phyloP scores from a whole-genome alignment of 2,797 vertebrate genomes.

The Sebastes trivittatus region DNA sequence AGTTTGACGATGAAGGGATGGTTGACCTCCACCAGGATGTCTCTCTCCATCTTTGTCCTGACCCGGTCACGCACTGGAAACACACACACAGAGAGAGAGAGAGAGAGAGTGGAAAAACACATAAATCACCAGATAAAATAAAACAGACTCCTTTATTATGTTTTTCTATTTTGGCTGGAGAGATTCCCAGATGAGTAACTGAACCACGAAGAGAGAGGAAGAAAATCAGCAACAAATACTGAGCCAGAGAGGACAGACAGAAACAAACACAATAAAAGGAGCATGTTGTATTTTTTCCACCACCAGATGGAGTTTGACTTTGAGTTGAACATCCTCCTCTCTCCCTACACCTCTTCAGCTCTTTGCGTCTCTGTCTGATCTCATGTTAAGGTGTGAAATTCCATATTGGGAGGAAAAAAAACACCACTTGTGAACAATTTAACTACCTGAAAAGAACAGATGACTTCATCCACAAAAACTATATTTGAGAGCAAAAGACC shows the following conservation, averaged over 20 bases:
- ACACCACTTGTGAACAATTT: not conserved
- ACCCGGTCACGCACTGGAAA: conserved; percentile 91
- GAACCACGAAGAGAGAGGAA: conserved; percentile 27
- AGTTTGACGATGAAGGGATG: conserved; percentile 97
- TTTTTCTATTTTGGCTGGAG: conserved; percentile 21
- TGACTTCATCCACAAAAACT: not conserved
- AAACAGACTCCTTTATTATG: not conserved
- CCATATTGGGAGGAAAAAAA: conserved; percentile 8
- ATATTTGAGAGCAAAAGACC: not conserved
- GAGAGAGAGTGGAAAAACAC: conserved; percentile 17
- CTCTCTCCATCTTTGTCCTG: conserved; percentile 95
- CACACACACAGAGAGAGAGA: not conserved
- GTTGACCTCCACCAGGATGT: conserved; percentile 96
- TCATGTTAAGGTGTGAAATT: conserved; percentile 40
- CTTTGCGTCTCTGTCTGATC: not conserved
- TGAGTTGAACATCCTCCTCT: not conserved
- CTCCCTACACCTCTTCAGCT: not conserved
- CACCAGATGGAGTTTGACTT: conserved; percentile 14
- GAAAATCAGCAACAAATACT: not conserved
- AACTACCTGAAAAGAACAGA: not conserved
- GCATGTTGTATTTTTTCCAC: not conserved
- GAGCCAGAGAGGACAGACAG: not conserved
- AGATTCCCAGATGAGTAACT: conserved; percentile 51
- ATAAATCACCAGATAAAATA: conserved; percentile 24
- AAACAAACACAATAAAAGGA: not conserved